phyloP scores from a whole-genome alignment of 2,113 vertebrate genomes.

The Laterallus jamaicensis region DNA sequence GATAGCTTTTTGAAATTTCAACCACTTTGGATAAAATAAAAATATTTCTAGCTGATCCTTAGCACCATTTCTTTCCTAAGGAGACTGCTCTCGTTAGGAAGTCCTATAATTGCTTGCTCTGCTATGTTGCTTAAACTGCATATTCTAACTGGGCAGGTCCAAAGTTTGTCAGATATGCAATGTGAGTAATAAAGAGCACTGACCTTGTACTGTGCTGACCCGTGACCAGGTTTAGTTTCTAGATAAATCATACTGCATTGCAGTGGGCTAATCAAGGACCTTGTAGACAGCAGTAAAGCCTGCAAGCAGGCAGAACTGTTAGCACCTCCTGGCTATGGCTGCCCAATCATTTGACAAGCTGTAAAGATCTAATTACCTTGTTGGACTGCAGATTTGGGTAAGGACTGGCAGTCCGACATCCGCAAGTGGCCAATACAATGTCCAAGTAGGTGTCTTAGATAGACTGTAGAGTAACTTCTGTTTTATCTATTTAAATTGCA shows the following conservation, averaged over 20 bases:
- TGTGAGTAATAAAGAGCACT: background rate
- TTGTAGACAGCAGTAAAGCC: background rate
- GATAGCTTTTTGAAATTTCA: background rate
- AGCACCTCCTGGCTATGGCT: background rate
- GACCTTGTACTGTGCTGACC: background rate
- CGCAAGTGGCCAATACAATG: accelerated
- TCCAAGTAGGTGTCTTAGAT: background rate
- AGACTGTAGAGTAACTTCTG: background rate
- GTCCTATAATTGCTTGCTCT: background rate
- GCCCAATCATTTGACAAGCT: background rate
- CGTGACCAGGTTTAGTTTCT: background rate
- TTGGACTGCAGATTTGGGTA: background rate
- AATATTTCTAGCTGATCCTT: background rate
- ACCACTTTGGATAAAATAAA: background rate
- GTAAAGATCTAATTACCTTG: background rate
- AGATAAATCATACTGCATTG: background rate
- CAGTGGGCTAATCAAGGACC: background rate
- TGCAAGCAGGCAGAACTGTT: background rate
- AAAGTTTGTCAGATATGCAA: background rate
- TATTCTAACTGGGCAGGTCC: conserved; percentile 41
- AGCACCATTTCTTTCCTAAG: background rate
- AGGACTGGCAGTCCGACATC: background rate
- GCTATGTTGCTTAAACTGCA: conserved; percentile 13
- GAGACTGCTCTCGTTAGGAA: background rate
- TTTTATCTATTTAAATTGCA: background rate